Evolutionary conservation across 1,140 invertebrate species (phyloP).

Genomic region (Phymorhynchus buccinoides): DNA sequence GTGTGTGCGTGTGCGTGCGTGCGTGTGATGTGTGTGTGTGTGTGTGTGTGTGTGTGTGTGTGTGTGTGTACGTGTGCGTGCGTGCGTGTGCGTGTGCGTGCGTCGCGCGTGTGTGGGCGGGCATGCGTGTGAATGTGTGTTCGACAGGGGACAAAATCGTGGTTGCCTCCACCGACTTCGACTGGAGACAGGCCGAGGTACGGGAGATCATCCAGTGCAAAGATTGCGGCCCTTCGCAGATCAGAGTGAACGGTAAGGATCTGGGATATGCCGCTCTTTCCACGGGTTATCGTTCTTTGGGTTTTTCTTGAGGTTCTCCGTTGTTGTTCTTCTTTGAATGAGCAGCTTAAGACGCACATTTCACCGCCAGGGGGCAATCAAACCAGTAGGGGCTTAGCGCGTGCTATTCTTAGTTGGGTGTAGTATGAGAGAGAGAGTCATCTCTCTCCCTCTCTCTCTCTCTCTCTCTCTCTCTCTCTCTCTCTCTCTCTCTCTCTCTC

Average conservation of each 20-base stretch:
- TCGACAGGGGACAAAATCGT: constrained; percentile 54
- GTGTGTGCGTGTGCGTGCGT: neutral
- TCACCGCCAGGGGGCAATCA: too few relatives aligned
- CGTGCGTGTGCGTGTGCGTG: neutral
- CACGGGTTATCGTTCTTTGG: too few relatives aligned
- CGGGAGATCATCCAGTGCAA: constrained; percentile 46
- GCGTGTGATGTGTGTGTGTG: neutral
- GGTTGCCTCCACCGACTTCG: constrained; percentile 57
- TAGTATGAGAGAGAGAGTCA: too few relatives aligned
- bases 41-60: neutral
- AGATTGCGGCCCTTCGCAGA: constrained; percentile 43
- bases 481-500: neutral
- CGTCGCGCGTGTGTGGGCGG: neutral
- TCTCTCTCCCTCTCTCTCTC: too few relatives aligned
- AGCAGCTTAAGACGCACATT: too few relatives aligned
- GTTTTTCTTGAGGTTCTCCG: too few relatives aligned
- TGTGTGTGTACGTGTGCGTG: too few relatives aligned
- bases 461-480: neutral
- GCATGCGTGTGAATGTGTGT: neutral
- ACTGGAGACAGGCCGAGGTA: constrained; percentile 55
- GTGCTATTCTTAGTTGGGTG: too few relatives aligned
- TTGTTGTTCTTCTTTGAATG: too few relatives aligned
- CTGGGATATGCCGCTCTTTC: too few relatives aligned
- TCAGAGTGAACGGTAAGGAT: constrained; percentile 53
- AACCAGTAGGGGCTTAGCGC: too few relatives aligned